A percentile compares a stretch with the other conserved stretches of the same genome.
Conservation (phyloP, 2,888 invertebrate species). For the Chromoteleia sp. region DNA sequence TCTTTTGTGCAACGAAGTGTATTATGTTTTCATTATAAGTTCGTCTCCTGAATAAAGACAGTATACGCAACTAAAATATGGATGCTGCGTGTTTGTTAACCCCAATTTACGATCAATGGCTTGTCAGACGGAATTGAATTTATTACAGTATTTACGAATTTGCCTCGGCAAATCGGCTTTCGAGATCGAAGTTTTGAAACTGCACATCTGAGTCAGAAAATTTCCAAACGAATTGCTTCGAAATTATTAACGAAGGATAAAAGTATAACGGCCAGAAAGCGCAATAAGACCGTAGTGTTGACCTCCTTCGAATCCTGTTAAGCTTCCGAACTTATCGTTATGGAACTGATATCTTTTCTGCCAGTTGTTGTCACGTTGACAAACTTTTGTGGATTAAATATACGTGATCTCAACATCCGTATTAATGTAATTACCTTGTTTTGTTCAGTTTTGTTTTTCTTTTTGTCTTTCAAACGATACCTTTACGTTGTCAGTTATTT, state of each 20-base stretch:
- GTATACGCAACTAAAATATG: conserved; percentile 33
- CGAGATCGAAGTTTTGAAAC: conserved; percentile 45
- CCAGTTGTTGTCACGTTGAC: conserved; percentile 25
- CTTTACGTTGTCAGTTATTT: conserved; percentile 3
- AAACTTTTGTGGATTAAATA: conserved; percentile 47
- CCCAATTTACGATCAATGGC: conserved; percentile 60
- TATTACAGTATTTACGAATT: conserved; percentile 64
- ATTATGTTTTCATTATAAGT: conserved; percentile 54
- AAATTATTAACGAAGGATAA: conserved; percentile 66
- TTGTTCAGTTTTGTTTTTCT: too few relatives aligned
- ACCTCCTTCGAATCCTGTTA: conserved; percentile 51
- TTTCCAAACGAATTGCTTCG: conserved; percentile 55
- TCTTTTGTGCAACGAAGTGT: conserved; percentile 20
- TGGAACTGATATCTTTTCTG: conserved; percentile 42
- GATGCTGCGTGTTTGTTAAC: conserved; percentile 49
- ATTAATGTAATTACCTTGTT: conserved; percentile 45
- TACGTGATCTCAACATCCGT: conserved; percentile 33
- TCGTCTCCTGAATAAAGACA: conserved; percentile 43
- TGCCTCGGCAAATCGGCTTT: conserved; percentile 54
- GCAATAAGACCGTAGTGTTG: conserved; percentile 50
- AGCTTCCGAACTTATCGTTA: conserved; percentile 56
- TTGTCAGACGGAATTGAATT: conserved; percentile 56
- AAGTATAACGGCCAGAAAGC: conserved; percentile 49
- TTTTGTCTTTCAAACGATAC: background rate
- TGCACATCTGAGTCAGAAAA: conserved; percentile 44